Conservation (phyloP, 2,797 vertebrate genomes). For the Danio kyathit region DNA sequence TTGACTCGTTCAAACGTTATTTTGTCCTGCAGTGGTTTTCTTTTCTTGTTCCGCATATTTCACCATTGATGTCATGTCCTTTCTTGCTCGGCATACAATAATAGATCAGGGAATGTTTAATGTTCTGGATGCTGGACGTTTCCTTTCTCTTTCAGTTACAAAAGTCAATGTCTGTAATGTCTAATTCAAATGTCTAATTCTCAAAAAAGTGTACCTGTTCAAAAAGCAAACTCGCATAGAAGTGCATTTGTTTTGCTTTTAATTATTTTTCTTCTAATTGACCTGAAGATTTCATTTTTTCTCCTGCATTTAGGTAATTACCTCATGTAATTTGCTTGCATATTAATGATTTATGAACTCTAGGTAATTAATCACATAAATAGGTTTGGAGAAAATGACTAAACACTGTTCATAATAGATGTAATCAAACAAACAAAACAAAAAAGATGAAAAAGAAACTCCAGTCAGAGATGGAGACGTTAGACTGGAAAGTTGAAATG, state of each 20-base stretch:
- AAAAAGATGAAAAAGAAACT: background rate
- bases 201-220: background rate
- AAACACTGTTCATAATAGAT: background rate
- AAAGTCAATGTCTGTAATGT: background rate
- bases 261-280: background rate
- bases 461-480: background rate
- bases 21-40: slow-evolving; percentile 10
- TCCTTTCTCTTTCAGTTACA: slow-evolving; percentile 1
- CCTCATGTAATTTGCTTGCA: background rate
- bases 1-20: slow-evolving; percentile 12
- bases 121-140: background rate
- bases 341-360: background rate
- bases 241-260: background rate
- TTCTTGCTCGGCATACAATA: slow-evolving; percentile 43
- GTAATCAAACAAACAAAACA: background rate
- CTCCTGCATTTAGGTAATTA: background rate
- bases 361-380: background rate
- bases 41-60: slow-evolving; percentile 36
- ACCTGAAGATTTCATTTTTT: background rate
- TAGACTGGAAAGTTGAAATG: slow-evolving; percentile 10
- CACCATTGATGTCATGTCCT: slow-evolving; percentile 48
- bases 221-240: background rate
- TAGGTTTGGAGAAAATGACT: background rate
- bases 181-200: background rate
- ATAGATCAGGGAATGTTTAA: slow-evolving; percentile 46